Evolutionary conservation across 2,888 invertebrate genomes (phyloP), one percentile per base, ranked within the genome.

Genomic region (Caenorhabditis imperialis): DNA sequence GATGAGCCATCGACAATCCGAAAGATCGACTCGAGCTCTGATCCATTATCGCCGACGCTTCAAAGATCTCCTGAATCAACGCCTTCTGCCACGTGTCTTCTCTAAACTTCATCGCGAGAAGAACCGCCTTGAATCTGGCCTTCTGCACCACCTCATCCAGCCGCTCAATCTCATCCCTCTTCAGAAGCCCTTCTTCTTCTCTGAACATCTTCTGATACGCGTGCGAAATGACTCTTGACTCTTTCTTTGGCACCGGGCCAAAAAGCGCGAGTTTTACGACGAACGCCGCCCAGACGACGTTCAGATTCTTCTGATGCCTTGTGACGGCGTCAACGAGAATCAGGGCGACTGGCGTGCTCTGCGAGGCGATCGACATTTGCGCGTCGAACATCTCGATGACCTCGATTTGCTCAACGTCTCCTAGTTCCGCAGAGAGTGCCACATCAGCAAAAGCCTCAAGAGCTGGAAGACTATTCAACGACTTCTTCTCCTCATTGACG

Each of bases 1-100:
- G 78, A 74, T 85, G 85, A 6, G 81, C 81, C 58, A 81, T 72
- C 8, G 85, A 85, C 3, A 85, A 63, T 20, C 84, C 85, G 45
- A 84, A 84, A 2, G 83, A 81, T 67, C 84, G 78, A 38, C 78
- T 78, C 3, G 74, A 69, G 40, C 76, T 80, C 18, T 63, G 61
- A 62, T 80, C 80, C 53, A 80, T 37, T 2, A 54, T 40, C 2
- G 30, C 50, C 3, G 71, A 71, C n/a, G 62, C 57, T n/a, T 57
- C 33, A 16, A 78, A 54, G 12, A 79, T 65, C 20, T 65, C 69
- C 2, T 53, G 22, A 16, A 63, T 47, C 1, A 78, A 35, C 12
- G 47, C 30, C 1, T n/a, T 18, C 7, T 58, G 38, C 58, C 73
- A 78, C 2, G 2, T 20, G 0, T 61, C 35, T 14, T 51, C 62